Conservation (phyloP, 2,797 vertebrate genomes). For the Antennarius maculatus region DNA sequence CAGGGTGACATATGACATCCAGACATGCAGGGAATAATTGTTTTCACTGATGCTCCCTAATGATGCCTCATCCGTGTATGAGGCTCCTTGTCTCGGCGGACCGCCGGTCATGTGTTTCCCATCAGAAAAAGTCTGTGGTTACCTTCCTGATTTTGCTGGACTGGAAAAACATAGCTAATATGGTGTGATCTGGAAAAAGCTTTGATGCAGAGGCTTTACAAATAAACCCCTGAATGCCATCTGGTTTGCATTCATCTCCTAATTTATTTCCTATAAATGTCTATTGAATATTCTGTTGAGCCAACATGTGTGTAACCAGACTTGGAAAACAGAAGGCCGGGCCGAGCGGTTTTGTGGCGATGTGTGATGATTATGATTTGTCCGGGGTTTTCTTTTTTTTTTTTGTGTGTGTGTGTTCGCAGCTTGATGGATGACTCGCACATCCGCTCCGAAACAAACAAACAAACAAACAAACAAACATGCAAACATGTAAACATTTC, state of each 20-base stretch:
- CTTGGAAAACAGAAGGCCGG: constrained; percentile 87
- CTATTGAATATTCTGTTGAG: constrained; percentile 93
- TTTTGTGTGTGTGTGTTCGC: constrained; percentile 48
- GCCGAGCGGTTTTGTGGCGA: constrained; percentile 89
- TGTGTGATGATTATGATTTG: constrained; percentile 90
- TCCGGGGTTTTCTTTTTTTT: constrained; percentile 34
- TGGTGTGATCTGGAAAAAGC: constrained; percentile 96
- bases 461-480: constrained; percentile 75
- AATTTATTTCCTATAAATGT: constrained; percentile 99
- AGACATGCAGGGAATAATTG: constrained; percentile 76
- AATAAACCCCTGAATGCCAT: constrained; percentile 98
- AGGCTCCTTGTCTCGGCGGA: constrained; percentile 80
- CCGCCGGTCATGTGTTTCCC: constrained; percentile 96
- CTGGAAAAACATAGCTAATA: constrained; percentile 99
- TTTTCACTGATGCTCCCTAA: constrained; percentile 89
- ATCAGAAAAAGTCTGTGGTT: constrained; percentile 98
- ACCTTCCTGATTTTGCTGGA: constrained; percentile 97
- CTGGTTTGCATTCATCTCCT: constrained; percentile 99
- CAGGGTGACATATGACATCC: constrained; percentile 69
- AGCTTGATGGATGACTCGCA: constrained; percentile 51
- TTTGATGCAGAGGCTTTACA: constrained; percentile 99
- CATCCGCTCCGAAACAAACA: constrained; percentile 68
- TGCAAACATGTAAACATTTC: constrained; percentile 70
- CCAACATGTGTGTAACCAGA: constrained; percentile 93
- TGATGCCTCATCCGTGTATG: constrained; percentile 80